These are phyloP conservation scores for Schrankia costaestrigalis DNA, from an alignment of 2,888 invertebrate species.

Conservation along the genomic window DNA sequence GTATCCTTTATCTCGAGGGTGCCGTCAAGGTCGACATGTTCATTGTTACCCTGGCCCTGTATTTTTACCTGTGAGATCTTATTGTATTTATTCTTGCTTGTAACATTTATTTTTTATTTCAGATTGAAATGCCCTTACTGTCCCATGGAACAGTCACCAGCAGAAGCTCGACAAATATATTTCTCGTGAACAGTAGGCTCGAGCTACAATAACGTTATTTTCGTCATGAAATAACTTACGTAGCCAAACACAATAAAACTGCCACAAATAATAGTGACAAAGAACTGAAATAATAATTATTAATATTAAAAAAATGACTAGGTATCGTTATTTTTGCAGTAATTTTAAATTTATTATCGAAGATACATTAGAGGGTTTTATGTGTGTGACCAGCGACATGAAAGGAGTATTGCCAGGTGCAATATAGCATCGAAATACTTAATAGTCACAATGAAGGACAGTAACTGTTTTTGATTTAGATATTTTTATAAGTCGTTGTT, in stretches of 20 bases:
- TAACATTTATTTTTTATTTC: constrained; percentile 49
- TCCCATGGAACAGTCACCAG: constrained; percentile 96
- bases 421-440: constrained; percentile 1
- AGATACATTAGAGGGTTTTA: not conserved
- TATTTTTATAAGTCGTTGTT: constrained; percentile 11
- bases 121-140: constrained; percentile 99
- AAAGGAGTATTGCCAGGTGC: constrained; percentile 6
- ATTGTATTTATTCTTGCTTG: too few species aligned
- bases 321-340: constrained; percentile 8
- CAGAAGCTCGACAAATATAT: constrained; percentile 94
- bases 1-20: too few species aligned
- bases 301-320: constrained; percentile 1
- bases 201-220: constrained; percentile 14
- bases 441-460: not conserved
- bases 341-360: not conserved
- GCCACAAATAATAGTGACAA: constrained; percentile 11
- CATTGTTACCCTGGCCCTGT: too few species aligned
- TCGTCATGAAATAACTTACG: constrained; percentile 13
- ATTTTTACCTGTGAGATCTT: too few species aligned
- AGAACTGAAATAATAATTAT: constrained; percentile 7
- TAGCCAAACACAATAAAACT: constrained; percentile 17
- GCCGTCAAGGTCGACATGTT: too few species aligned
- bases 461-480: constrained; percentile 13
- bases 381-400: constrained; percentile 2
- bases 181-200: constrained; percentile 83